These are phyloP conservation scores for Dasypus novemcinctus DNA, from an alignment of 2,113 vertebrate genomes.

Conservation along the genomic window DNA sequence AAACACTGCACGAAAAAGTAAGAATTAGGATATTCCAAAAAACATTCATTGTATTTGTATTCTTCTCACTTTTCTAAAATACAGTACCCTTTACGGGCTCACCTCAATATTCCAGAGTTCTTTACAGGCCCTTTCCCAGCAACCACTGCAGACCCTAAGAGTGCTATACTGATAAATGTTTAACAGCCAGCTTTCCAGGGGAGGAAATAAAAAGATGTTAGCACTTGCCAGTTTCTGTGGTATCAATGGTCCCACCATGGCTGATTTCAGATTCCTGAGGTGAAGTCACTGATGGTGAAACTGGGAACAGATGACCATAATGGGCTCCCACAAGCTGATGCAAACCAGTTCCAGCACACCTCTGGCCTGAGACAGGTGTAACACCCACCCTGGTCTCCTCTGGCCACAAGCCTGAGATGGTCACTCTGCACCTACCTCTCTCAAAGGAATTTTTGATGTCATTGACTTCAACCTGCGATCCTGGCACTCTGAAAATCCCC, in stretches of 20 bases:
- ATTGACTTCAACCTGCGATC: slow-evolving; percentile 98
- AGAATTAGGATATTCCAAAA: not conserved
- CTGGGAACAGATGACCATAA: not conserved
- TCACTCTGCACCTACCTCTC: slow-evolving; percentile 88
- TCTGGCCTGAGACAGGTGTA: not conserved
- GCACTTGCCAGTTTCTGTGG: not conserved
- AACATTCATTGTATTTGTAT: not conserved
- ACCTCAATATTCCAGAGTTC: not conserved
- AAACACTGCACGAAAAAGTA: not conserved
- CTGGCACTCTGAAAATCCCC: slow-evolving; percentile 98
- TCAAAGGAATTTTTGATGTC: slow-evolving; percentile 99
- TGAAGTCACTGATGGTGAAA: not conserved
- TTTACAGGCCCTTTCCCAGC: not conserved
- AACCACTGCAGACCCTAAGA: not conserved
- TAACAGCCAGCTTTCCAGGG: not conserved
- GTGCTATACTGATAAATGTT: not conserved
- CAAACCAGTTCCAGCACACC: not conserved
- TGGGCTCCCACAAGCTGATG: not conserved
- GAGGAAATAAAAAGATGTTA: not conserved
- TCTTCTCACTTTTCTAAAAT: slow-evolving; percentile 30
- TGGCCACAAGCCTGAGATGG: not conserved
- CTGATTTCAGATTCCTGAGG: not conserved
- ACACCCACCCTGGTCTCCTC: not conserved
- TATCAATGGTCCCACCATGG: not conserved
- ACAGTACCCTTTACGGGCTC: not conserved